Percentiles rank a stretch among this genome's conserved stretches.
phyloP scores from a whole-genome alignment of 2,888 invertebrate genomes.

The Tenthredo livida region DNA sequence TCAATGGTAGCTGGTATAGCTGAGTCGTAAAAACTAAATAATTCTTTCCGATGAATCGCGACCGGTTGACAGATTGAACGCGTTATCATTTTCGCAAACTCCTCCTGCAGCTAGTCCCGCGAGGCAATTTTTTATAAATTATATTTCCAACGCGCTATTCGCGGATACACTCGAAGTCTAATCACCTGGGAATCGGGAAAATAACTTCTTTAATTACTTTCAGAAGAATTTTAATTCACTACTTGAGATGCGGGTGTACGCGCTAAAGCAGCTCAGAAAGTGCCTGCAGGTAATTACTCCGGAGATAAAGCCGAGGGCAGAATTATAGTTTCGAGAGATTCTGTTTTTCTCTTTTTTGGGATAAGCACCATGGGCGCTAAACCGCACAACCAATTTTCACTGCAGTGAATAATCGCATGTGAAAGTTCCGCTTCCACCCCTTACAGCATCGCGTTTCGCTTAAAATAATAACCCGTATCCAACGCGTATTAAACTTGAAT shows the following conservation, averaged over 20 bases:
- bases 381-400: neutral
- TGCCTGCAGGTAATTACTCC: neutral
- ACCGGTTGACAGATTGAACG: neutral
- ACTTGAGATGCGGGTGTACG: neutral
- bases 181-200: neutral
- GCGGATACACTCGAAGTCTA: neutral
- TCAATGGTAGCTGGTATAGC: too few species aligned
- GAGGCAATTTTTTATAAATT: neutral
- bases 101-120: neutral
- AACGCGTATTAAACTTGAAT: conserved; percentile 8
- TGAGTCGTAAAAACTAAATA: conserved; percentile 10
- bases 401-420: neutral
- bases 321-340: neutral
- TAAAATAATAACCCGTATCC: conserved; percentile 18
- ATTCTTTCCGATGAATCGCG: neutral
- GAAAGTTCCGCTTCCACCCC: neutral
- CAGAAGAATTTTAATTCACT: neutral
- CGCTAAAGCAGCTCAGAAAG: neutral
- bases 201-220: conserved; percentile 18
- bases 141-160: neutral
- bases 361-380: too few species aligned
- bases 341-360: neutral
- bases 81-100: neutral
- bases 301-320: neutral
- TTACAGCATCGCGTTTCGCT: neutral